A percentile compares a stretch with the other conserved stretches of the same genome.
phyloP scores from a whole-genome alignment of 2,888 invertebrate species.

The Gasteruption jaculator region DNA sequence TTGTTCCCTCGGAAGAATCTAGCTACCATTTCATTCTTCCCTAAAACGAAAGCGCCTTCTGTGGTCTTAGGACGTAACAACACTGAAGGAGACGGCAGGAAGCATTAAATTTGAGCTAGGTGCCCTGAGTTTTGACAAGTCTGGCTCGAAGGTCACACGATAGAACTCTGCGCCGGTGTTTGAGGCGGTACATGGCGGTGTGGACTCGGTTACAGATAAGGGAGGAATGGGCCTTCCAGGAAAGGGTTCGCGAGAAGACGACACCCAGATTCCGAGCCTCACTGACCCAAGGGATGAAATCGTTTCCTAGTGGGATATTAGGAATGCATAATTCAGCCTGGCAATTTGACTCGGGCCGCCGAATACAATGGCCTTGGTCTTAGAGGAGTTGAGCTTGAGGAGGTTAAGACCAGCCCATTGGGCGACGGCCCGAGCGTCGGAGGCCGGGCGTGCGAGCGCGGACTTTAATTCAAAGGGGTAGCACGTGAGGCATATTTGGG shows the following conservation, averaged over 20 bases:
- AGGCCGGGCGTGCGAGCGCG: not conserved
- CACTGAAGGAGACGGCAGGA: too few relatives aligned
- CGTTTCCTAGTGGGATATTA: not conserved
- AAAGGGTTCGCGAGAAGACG: not conserved
- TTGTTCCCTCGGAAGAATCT: too few relatives aligned
- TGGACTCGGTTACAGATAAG: conserved; percentile 7
- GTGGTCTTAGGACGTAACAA: too few relatives aligned
- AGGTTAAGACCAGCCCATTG: conserved; percentile 4
- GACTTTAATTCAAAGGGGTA: not conserved
- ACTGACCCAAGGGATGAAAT: not conserved
- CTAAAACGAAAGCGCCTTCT: too few relatives aligned
- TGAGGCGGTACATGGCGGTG: conserved; percentile 9
- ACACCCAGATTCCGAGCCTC: not conserved
- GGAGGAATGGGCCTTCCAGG: conserved; percentile 6
- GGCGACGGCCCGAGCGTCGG: conserved; percentile 4
- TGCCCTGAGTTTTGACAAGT: conserved; percentile 1
- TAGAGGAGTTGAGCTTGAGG: not conserved
- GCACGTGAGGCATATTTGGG: conserved; percentile 5
- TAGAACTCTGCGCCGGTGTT: conserved; percentile 8
- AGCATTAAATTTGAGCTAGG: too few relatives aligned
- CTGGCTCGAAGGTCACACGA: conserved; percentile 1
- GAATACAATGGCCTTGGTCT: conserved; percentile 9
- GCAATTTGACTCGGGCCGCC: not conserved
- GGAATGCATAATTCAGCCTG: not conserved
- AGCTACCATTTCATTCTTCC: too few relatives aligned